Conservation (phyloP, 2,797 vertebrate genomes). For the Brachymystax lenok region DNA sequence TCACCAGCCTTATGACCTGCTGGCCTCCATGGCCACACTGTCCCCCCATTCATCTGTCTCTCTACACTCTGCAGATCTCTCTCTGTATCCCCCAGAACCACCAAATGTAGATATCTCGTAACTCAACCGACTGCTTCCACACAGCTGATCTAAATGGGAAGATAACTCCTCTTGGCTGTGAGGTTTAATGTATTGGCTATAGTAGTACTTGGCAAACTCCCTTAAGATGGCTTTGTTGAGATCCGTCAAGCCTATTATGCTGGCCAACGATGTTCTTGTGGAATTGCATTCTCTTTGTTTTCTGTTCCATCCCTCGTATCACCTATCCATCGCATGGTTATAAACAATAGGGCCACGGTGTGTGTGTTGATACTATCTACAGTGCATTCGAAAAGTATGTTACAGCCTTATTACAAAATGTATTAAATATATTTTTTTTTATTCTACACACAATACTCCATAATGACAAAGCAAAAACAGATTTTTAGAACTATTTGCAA, state of each 20-base stretch:
- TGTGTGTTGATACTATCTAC: no score
- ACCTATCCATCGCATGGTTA: conserved; percentile 16
- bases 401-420: no score
- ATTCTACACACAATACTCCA: no score
- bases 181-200: conserved; percentile 35
- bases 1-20: neutral
- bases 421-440: no score
- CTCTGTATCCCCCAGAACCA: conserved; percentile 2
- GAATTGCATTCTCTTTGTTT: conserved; percentile 58
- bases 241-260: conserved; percentile 46
- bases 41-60: conserved; percentile 12
- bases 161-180: conserved; percentile 49
- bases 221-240: conserved; percentile 48
- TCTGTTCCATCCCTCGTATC: conserved; percentile 43
- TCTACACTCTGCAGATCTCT: conserved; percentile 7
- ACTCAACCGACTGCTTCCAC: conserved; percentile 26
- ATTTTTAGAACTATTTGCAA: no score
- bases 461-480: no score
- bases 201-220: conserved; percentile 41
- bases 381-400: no score
- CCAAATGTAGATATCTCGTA: conserved; percentile 18
- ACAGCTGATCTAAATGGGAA: conserved; percentile 40
- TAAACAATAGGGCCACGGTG: neutral
- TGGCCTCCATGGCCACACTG: neutral
- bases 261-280: conserved; percentile 44